Conservation (phyloP, 2,113 vertebrate genomes). For the Daboia siamensis region DNA sequence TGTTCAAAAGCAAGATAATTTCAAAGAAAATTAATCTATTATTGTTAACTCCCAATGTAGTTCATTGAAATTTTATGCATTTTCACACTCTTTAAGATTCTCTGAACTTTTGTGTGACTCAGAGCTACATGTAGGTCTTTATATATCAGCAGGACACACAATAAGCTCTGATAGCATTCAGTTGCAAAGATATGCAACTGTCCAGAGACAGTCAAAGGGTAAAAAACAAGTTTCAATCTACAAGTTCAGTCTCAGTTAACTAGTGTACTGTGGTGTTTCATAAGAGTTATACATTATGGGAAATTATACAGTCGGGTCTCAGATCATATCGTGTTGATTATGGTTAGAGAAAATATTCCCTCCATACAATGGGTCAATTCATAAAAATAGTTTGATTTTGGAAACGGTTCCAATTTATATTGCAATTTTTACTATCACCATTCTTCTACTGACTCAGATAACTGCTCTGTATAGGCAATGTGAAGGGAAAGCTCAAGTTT, state of each 20-base stretch:
- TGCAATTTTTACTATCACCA: neutral
- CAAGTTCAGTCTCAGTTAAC: neutral
- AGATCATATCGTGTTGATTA: neutral
- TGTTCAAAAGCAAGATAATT: constrained; percentile 42
- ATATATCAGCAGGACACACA: neutral
- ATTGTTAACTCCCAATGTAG: accelerated
- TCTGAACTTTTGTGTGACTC: neutral
- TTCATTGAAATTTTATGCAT: neutral
- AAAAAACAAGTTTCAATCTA: neutral
- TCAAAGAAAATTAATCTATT: accelerated
- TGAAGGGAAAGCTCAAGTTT: neutral
- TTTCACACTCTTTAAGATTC: neutral
- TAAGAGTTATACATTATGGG: neutral
- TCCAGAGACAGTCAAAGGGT: neutral
- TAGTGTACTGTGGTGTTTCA: neutral
- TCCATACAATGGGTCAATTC: neutral
- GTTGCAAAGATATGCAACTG: neutral
- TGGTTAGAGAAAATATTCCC: neutral
- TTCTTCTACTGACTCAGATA: neutral
- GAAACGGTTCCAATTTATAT: neutral
- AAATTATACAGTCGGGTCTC: neutral
- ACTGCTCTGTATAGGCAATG: neutral
- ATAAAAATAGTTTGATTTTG: neutral
- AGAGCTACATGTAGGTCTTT: neutral
- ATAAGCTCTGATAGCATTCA: neutral